A percentile compares a stretch with the other conserved stretches of the same genome.
phyloP scores from a whole-genome alignment of 2,113 vertebrate species.

The Setophaga petechia region DNA sequence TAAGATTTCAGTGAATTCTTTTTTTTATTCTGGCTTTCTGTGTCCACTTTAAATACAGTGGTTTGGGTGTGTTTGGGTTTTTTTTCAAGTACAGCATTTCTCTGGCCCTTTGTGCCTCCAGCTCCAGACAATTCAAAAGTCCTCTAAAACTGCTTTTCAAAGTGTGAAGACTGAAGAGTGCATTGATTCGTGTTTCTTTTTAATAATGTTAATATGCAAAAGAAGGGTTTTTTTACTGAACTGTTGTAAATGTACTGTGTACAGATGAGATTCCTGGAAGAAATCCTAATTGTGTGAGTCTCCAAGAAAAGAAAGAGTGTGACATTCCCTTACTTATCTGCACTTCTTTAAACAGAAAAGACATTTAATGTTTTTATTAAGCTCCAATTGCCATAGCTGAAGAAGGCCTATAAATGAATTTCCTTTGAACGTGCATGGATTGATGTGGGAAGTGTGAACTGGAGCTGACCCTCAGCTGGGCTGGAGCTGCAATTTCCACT shows the following conservation, averaged over 20 bases:
- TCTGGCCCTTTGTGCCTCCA: neutral
- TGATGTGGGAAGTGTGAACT: neutral
- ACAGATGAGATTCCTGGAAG: conserved; percentile 3
- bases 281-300: neutral
- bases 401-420: neutral
- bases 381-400: neutral
- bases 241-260: neutral
- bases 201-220: neutral
- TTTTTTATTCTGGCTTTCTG: neutral
- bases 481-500: neutral
- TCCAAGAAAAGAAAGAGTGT: neutral
- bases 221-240: neutral
- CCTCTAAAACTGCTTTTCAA: neutral
- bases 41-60: neutral
- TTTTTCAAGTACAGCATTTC: neutral
- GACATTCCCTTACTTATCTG: neutral
- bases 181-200: neutral
- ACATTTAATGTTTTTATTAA: neutral
- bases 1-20: neutral
- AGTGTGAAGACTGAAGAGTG: neutral
- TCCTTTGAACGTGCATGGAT: neutral
- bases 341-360: neutral
- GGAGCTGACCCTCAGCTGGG: neutral
- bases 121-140: neutral
- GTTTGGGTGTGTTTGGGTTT: neutral